A percentile compares a stretch with the other conserved stretches of the same genome.
Evolutionary conservation across 2,113 vertebrate species (phyloP).

Genomic region (Anoura caudifer): DNA sequence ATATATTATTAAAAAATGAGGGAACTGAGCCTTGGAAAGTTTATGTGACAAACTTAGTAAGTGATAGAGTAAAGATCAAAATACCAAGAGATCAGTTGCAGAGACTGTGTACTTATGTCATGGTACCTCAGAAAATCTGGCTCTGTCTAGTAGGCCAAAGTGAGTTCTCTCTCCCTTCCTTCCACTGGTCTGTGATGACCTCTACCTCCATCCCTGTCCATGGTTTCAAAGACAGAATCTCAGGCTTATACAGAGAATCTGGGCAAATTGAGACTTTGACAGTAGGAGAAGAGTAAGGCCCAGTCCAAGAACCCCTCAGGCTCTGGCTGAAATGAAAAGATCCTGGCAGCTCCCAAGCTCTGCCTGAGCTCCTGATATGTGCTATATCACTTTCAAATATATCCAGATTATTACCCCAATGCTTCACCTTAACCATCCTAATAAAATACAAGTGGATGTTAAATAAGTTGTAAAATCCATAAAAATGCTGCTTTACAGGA

Average conservation of each 20-base stretch:
- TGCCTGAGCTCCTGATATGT: constrained; percentile 33
- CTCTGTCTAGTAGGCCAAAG: not conserved
- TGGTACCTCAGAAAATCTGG: not conserved
- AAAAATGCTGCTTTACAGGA: constrained; percentile 82
- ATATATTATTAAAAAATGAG: no score
- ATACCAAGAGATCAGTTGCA: not conserved
- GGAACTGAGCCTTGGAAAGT: not conserved
- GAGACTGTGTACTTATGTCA: not conserved
- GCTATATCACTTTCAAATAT: constrained; percentile 69
- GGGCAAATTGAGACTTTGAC: not conserved
- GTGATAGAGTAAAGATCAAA: not conserved
- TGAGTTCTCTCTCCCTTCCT: not conserved
- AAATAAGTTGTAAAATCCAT: constrained; percentile 82
- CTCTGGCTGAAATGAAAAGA: not conserved
- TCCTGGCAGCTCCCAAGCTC: constrained; percentile 10
- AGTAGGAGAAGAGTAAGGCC: not conserved
- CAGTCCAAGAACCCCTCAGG: not conserved
- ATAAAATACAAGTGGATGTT: constrained; percentile 81
- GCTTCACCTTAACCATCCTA: constrained; percentile 76
- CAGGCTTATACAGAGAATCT: not conserved
- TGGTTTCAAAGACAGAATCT: not conserved
- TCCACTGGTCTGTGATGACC: not conserved
- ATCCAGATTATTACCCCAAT: constrained; percentile 71
- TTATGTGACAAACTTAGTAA: not conserved
- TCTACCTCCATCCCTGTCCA: not conserved